Base-by-base conservation (phyloP, 2,888 invertebrate genomes). In the Limnephilus lunatus region DNA sequence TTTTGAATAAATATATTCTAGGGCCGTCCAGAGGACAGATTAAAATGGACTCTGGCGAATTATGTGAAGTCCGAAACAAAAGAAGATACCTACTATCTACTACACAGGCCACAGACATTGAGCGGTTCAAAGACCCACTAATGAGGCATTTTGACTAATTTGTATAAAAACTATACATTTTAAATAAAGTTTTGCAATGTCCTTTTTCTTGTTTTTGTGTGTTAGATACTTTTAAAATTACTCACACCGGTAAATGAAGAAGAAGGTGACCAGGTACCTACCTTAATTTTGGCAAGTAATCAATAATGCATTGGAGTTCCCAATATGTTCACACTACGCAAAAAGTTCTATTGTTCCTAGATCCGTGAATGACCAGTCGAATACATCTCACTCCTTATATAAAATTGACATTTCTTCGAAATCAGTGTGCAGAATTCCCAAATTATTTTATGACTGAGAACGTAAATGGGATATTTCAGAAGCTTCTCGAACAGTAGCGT, bases 11-110 rank as follows among this genome's bases (percentile, higher is more conserved):
- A 4, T 53, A 15, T 68, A n/a, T 93, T 91, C 11, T 83, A 93
- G 93, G 93, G n/a, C 90, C 82, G n/a, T 83, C 89, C 9, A 90
- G 91, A 80, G 93, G 93, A 53, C 91, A 81, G 2, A 68, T 91
- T 5, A 86, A 90, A 2, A 89, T 93, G 44, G 93, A 93, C 85
- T 91, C 92, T 90, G 80, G 81, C 15, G 14, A 53, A 92, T 30
- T 14, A 30, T 31, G 31, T 91, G 31, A 81, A 86, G 5, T 88
- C 82, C 19, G 90, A 25, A 25, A 83, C 81, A n/a, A 92, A 91
- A 92, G 81, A 91, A 81, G 86, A n/a, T n/a, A n/a, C n/a, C n/a
- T n/a, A n/a, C n/a, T n/a, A n/a, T n/a, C n/a, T 19, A 85, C 93
- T 4, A 32, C 92, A 0, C 44, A 32, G n/a, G 86, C 91, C 44